Evolutionary conservation across 2,888 invertebrate genomes (phyloP), one percentile per base, ranked within the genome.

Genomic region (Apomyelois bistriatella): DNA sequence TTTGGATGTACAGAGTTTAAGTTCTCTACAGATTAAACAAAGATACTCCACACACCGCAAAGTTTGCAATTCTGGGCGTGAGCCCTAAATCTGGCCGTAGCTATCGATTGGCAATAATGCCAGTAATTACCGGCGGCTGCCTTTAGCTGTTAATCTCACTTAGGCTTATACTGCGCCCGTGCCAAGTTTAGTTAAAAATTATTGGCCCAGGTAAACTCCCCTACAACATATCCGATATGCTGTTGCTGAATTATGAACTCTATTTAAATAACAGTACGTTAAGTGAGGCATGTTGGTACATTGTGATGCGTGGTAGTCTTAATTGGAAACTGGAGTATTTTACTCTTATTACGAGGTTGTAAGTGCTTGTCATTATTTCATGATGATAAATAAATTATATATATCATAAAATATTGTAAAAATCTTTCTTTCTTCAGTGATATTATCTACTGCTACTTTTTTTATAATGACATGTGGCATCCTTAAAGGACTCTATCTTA

Each of bases 91-190:
- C 83, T 79, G 73, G 64, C 68, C 64, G 70, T 72, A 65, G 68
- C 74, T 74, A 82, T 83, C 81, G 82, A 82, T 80, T 82, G 85
- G 78, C 83, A 83, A 85, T 86, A 86, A 85, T 81, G 81, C 73
- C 76, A 64, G 82, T 87, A 87, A 87, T 86, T 86, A 85, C 84
- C 74, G 15, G 68, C 74, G 15, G 68, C 72, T 70, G 66, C 66
- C 73, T 71, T 66, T 43, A 66, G 71, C 76, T 79, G 82, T 87
- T 76, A 77, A 79, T 79, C 79, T 77, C 74, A 72, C 75, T 77
- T 77, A 76, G 66, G 66, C 70, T 71, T 65, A 68, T 64, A 22
- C 58, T 66, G 61, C 65, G 61, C 62, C 61, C 66, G 68, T 67
- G 72, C 75, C 70, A 74, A 70, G 68, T 77, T 82, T 82, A 80